Evolutionary conservation across 2,888 invertebrate species (phyloP), one percentile per base, ranked within the genome.

Genomic region (Ischnura elegans): DNA sequence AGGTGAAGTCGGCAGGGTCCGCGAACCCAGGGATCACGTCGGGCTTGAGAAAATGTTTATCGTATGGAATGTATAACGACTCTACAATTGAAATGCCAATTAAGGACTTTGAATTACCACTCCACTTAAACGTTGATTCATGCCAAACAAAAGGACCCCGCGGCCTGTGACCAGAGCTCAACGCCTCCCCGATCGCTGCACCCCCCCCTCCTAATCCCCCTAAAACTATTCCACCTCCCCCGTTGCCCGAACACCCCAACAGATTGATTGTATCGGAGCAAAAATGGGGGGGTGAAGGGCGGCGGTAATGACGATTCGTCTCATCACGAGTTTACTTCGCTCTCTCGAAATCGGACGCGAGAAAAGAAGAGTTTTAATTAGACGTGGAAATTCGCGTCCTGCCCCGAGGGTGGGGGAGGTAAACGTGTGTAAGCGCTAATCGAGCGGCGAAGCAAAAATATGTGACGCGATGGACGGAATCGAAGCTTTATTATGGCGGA

Each of bases 61-160:
- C 76, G 76, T 76, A 76, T 76, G 36, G 76, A 76, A 76, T 76
- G 76, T 76, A n/a, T 76, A 36, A 76, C 76, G 76, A 36, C 76
- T 76, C 76, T 76, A 76, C 36, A 76, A 76, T 76, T 76, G 76
- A 76, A 76, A 76, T 76, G 36, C 76, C 76, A 76, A 76, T 76
- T 76, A 76, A 76, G 29, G 76, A 76, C 36, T 76, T 76, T 76
- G 76, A n/a, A n/a, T 76, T 76, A 29, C 36, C 76, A 13, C 61
- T n/a, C 61, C 76, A 76, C 76, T 76, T 76, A 76, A 76, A 76
- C 76, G 76, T 76, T 76, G 76, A 76, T 76, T 76, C 76, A 76
- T 36, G 76, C 76, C 76, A 76, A 76, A 76, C 76, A 76, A 76
- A 76, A 76, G 76, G 76, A 36, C 2, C 29, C 25, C 61, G 25